A percentile compares a stretch with the other conserved stretches of the same genome.
phyloP scores from a whole-genome alignment of 2,797 vertebrate species.

The Adelosebastes latens region DNA sequence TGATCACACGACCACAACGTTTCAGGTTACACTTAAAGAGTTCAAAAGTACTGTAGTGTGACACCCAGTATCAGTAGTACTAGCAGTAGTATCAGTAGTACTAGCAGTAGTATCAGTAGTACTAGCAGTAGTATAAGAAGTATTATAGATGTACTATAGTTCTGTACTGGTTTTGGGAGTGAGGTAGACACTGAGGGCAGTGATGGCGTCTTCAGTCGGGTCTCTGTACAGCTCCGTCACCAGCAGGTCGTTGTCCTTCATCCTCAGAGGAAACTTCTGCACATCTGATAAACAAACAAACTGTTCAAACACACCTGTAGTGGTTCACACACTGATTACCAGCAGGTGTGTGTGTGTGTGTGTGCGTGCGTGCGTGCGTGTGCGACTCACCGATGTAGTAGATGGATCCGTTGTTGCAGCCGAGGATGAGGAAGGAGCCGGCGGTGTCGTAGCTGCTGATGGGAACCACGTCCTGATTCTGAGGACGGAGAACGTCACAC shows the following conservation, averaged over 20 bases:
- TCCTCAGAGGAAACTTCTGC: constrained; percentile 93
- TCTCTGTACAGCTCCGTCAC: constrained; percentile 94
- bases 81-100: too few species aligned
- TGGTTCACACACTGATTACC: background rate
- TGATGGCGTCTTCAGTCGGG: constrained; percentile 91
- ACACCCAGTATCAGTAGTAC: too few species aligned
- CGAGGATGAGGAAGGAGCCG: constrained; percentile 92
- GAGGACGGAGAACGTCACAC: background rate
- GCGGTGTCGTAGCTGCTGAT: constrained; percentile 94
- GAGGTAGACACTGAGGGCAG: constrained; percentile 93
- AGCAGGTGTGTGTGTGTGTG: background rate
- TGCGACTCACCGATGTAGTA: constrained; percentile 81
- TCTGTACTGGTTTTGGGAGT: constrained; percentile 90
- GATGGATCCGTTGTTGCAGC: constrained; percentile 93
- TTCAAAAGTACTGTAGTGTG: too few species aligned
- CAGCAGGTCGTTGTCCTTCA: constrained; percentile 95
- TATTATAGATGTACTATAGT: background rate
- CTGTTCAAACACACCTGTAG: background rate
- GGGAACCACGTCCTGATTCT: constrained; percentile 94
- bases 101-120: too few species aligned
- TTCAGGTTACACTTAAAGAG: too few species aligned
- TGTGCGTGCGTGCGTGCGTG: fast-evolving
- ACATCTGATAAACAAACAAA: constrained; percentile 81
- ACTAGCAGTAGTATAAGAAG: background rate
- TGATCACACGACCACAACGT: constrained; percentile 45